These are phyloP conservation scores for Drosophila bocqueti DNA, from an alignment of 1,140 invertebrate species.

Conservation along the genomic window DNA sequence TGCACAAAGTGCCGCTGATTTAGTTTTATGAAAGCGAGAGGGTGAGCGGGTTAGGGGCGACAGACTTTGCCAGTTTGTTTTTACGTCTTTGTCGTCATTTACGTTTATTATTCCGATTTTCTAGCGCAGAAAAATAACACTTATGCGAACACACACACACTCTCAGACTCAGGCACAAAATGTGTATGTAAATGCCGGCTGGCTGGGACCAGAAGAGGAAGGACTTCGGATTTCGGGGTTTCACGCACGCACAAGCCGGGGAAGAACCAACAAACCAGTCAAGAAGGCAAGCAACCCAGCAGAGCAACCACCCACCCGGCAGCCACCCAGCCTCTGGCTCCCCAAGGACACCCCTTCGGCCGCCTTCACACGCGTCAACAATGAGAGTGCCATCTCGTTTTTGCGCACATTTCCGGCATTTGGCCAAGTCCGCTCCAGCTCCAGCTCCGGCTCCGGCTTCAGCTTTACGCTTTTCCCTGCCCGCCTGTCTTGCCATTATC, in stretches of 20 bases:
- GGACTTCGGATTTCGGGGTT: slow-evolving; percentile 23
- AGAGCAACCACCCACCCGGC: not conserved
- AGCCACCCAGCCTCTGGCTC: not conserved
- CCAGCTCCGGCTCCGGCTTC: not conserved
- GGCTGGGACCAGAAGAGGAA: not conserved
- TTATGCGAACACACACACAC: slow-evolving; percentile 56
- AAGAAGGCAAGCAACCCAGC: not conserved
- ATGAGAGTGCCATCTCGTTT: slow-evolving; percentile 78
- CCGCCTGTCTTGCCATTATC: slow-evolving; percentile 8
- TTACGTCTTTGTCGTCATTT: slow-evolving; percentile 75
- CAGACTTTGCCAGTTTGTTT: slow-evolving; percentile 67
- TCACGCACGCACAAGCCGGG: slow-evolving; percentile 26
- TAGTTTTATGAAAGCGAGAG: slow-evolving; percentile 51
- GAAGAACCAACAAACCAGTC: slow-evolving; percentile 17
- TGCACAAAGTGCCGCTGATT: slow-evolving; percentile 82
- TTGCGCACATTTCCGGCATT: slow-evolving; percentile 75
- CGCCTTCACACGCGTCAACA: slow-evolving; percentile 28
- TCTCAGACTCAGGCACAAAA: slow-evolving; percentile 5
- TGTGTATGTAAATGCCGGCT: slow-evolving; percentile 32
- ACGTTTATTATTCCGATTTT: slow-evolving; percentile 82
- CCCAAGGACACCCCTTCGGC: slow-evolving; percentile 1
- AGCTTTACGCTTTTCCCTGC: not conserved
- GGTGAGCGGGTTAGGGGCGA: not conserved
- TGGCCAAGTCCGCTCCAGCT: slow-evolving; percentile 36
- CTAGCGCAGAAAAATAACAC: slow-evolving; percentile 84